Conservation (phyloP, 1,140 invertebrate genomes). For the Apis florea region DNA sequence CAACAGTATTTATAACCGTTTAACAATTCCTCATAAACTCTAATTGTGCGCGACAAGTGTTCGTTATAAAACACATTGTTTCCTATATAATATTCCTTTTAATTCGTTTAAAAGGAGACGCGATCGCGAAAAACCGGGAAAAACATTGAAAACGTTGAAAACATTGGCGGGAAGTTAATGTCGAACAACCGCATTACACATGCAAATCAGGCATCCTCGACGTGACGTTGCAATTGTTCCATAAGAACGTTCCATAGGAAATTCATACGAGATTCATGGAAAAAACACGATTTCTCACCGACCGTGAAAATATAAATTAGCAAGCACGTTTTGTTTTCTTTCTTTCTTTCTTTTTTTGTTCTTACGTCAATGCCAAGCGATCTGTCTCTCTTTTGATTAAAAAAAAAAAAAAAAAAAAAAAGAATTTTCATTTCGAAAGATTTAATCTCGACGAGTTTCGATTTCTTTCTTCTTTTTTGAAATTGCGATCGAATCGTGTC, state of each 20-base stretch:
- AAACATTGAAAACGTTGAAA: background rate
- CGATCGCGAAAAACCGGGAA: conserved; percentile 16
- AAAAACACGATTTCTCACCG: background rate
- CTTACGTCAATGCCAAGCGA: no score
- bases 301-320: background rate
- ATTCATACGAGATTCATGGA: background rate
- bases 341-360: no score
- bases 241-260: background rate
- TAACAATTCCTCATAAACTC: no score
- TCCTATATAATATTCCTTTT: background rate
- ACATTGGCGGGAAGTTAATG: background rate
- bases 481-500: no score
- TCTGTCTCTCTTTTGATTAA: no score
- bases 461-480: no score
- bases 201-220: conserved; percentile 20
- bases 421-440: background rate
- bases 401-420: no score
- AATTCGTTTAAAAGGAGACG: background rate
- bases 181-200: background rate
- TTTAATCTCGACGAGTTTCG: no score
- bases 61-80: background rate
- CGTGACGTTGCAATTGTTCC: background rate
- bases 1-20: no score
- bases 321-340: no score
- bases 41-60: no score